Conservation (phyloP, 2,888 invertebrate species). For the Dastarcus helophoroides region DNA sequence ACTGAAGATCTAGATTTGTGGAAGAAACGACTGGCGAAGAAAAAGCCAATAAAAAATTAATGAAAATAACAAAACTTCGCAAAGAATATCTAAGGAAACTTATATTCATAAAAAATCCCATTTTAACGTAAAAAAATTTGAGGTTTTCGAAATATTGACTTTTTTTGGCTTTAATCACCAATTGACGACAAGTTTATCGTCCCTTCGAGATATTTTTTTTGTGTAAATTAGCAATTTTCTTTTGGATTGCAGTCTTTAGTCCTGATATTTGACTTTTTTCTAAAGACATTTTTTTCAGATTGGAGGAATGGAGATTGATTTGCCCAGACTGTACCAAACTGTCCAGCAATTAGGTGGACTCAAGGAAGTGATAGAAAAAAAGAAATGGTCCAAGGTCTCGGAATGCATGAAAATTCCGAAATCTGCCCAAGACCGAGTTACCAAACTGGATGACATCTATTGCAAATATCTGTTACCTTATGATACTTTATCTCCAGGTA, state of each 20-base stretch:
- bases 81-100: no score
- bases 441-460: slow-evolving; percentile 79
- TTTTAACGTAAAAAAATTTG: no score
- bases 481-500: slow-evolving; percentile 66
- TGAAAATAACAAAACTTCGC: no score
- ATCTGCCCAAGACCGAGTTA: slow-evolving; percentile 64
- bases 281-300: slow-evolving; percentile 43
- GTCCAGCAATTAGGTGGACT: slow-evolving; percentile 80
- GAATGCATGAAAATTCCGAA: slow-evolving; percentile 80
- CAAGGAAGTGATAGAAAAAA: slow-evolving; percentile 75
- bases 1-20: no score
- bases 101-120: no score
- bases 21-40: no score
- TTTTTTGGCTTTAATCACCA: no score
- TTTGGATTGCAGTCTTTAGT: slow-evolving; percentile 6
- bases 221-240: no score
- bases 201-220: no score
- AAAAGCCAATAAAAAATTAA: no score
- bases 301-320: slow-evolving; percentile 83
- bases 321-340: slow-evolving; percentile 73
- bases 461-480: slow-evolving; percentile 85
- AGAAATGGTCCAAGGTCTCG: slow-evolving; percentile 79
- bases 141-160: no score
- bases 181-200: no score
- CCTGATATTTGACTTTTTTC: background rate